Conservation (phyloP, 2,888 invertebrate species). For the Calliphora vomitoria region DNA sequence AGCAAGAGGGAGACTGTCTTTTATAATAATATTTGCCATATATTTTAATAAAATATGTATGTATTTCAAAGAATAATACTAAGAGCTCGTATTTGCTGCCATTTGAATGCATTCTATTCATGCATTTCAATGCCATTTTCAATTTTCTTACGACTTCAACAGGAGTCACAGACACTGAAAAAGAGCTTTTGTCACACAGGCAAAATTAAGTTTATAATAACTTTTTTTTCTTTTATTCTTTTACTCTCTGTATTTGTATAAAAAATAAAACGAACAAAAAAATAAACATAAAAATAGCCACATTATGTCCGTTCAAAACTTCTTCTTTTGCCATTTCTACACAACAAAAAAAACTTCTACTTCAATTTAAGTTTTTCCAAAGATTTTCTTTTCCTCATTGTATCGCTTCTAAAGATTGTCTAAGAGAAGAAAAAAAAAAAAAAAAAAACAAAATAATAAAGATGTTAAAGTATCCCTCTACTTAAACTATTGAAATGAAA, state of each 20-base stretch:
- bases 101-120: slow-evolving; percentile 64
- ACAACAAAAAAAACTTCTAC: slow-evolving; percentile 46
- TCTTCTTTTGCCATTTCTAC: slow-evolving; percentile 18
- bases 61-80: not conserved
- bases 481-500: slow-evolving; percentile 65
- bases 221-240: slow-evolving; percentile 15
- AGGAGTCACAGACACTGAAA: slow-evolving; percentile 57
- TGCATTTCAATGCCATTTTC: slow-evolving; percentile 61
- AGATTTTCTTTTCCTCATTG: slow-evolving; percentile 44
- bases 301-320: slow-evolving; percentile 64
- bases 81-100: slow-evolving; percentile 33
- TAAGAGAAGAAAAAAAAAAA: slow-evolving; percentile 5
- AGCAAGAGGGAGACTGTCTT: slow-evolving; percentile 1
- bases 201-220: slow-evolving; percentile 70
- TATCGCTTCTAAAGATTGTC: slow-evolving; percentile 50
- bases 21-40: slow-evolving; percentile 45
- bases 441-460: slow-evolving; percentile 26
- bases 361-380: slow-evolving; percentile 61
- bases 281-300: slow-evolving; percentile 54
- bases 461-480: slow-evolving; percentile 53
- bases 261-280: not conserved
- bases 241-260: not conserved
- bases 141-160: slow-evolving; percentile 43
- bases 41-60: slow-evolving; percentile 65
- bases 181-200: slow-evolving; percentile 66